Base-by-base conservation (phyloP, 2,113 vertebrate species). In the Petrocephalus zakoni region DNA sequence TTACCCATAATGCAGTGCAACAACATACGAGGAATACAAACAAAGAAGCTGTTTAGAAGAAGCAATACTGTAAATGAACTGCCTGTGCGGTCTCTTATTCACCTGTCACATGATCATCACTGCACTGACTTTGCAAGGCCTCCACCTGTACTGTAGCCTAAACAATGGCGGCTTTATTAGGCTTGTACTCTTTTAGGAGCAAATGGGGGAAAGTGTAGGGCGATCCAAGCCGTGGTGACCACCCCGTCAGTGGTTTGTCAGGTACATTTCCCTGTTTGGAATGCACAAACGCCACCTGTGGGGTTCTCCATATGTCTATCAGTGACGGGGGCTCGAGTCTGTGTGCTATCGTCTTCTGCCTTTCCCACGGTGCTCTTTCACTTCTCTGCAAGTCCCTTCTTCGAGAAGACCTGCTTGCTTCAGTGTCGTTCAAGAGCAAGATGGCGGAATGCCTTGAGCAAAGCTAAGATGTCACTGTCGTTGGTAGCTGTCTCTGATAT, bases 41-140 rank as follows among this genome's bases (percentile, higher is more conserved):
- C 56, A 42, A 87, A 90, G 87, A 84, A 87, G 88, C 49, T 84
- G 91, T 61, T 90, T 91, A 89, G 92, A 93, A 90, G 94, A 91
- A 95, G 95, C 94, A 96, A 95, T 96, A 96, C 91, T 94, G 93
- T 93, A 92, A 92, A 91, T 91, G 90, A 90, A 84, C 92, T 83
- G 94, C 52, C 58, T 91, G 88, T 90, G 37, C 88, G 90, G 93
- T 94, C 93, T 90, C 89, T 92, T 91, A 89, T 91, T 72, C 86
- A 87, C 52, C 89, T 85, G 84, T 85, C 49, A 13, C 25, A 56
- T 25, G 46, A 47, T 47, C 78, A 51, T 56, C 46, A 72, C 56
- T 90, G 91, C 91, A 92, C 93, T 91, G 91, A n/a, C 90, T 94
- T 90, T 92, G 88, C 91, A 90, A 92, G 87, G 87, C 93, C 90